Evolutionary conservation across 2,797 vertebrate genomes (phyloP).

Genomic region (Schizopygopsis malacanthus): DNA sequence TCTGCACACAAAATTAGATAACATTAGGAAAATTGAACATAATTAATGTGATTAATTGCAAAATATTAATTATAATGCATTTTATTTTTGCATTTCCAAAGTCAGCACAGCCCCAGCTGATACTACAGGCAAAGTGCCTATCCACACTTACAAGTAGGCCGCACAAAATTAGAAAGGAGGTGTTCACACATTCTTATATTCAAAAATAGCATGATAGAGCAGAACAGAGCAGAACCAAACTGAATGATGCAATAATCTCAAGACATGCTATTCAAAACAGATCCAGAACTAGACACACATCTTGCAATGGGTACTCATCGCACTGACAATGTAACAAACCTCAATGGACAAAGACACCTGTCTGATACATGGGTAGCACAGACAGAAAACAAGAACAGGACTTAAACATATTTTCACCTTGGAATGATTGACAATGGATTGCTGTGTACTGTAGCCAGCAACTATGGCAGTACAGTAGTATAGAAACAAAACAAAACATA

Average conservation of each 20-base stretch:
- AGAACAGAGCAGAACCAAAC: background rate
- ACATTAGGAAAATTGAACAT: background rate
- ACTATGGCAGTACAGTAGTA: too few species aligned
- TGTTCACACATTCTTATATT: background rate
- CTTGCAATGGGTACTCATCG: background rate
- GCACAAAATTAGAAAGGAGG: background rate
- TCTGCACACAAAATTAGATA: background rate
- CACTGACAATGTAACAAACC: background rate
- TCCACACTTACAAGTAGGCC: background rate
- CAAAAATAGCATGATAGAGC: background rate
- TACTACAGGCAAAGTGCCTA: background rate
- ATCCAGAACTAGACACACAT: background rate
- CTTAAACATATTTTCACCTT: background rate
- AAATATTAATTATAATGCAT: background rate
- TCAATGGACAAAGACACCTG: background rate
- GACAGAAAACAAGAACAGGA: background rate
- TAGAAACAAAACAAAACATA: background rate
- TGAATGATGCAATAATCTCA: background rate
- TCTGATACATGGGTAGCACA: background rate
- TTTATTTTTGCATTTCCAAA: background rate
- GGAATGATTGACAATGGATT: background rate
- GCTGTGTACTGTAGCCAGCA: background rate
- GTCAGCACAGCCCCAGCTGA: background rate
- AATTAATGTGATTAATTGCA: background rate
- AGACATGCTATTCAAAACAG: constrained; percentile 4